Base-by-base conservation (phyloP, 2,888 invertebrate genomes). In the Temnothorax rugatulus region DNA sequence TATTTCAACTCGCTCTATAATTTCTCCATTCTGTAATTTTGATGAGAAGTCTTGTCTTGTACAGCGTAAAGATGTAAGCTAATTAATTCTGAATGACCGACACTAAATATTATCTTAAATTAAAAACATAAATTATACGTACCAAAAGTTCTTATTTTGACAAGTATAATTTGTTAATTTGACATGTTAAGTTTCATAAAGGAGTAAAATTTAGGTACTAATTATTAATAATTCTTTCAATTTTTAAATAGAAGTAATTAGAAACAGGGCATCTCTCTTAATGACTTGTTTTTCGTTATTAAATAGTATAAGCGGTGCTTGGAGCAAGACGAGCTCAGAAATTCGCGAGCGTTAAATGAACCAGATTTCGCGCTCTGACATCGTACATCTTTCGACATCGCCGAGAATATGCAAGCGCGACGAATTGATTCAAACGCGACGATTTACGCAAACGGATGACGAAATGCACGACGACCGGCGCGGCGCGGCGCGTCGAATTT, bases 361-460 rank as follows among this genome's bases (percentile, higher is more conserved):
- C 8, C 13, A 54, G 25, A 77, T 66, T 54, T 77, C n/a, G 41
- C 54, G 9, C 41, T 74, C 29, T n/a, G 59, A 34, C 61, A 29
- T 29, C 64, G 25, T 57, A 68, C 41, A 68, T 44, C 44, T 68
- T 57, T 44, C 57, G 11, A 21, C 21, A 64, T 52, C 41, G 13
- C 25, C 13, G 41, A 54, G 66, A 77, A 77, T 66, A 54, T 47
- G 41, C 54, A 41, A 44, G 54, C 66, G 54, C 66, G 64, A 64
- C 75, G 76, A 66, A 64, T 64, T 66, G 76, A 76, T 64, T 76
- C 76, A 52, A 63, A 61, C 75, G 61, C 61, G 75, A 77, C 76
- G 54, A 76, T 77, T 77, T 77, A 41, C 76, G 52, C 66, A 54
- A 77, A 68, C 54, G 54, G 41, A 75, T 63, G 47, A 66, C 25